Percentiles rank a stretch among this genome's conserved stretches.
Conservation (phyloP, 2,113 vertebrate genomes). For the Pollimyrus isidori region DNA sequence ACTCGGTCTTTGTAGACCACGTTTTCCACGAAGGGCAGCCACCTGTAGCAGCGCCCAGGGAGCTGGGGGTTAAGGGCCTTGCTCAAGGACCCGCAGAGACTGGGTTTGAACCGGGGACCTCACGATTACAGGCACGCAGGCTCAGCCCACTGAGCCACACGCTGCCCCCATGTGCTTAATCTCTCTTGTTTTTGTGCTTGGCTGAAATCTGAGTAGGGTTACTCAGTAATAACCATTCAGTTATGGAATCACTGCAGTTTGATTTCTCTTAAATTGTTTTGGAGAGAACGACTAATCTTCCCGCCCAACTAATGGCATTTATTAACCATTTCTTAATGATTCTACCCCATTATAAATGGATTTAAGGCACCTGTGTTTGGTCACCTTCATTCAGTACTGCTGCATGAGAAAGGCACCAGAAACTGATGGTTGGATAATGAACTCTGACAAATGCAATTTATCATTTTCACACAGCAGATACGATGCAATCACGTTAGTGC, state of each 20-base stretch:
- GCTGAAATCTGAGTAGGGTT: neutral
- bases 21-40: too few species aligned
- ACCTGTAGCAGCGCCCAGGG: too few species aligned
- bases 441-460: slow-evolving; percentile 4
- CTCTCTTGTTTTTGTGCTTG: neutral
- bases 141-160: too few species aligned
- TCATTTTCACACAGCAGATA: neutral
- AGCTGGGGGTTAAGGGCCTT: too few species aligned
- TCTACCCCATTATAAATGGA: neutral
- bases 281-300: neutral
- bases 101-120: too few species aligned
- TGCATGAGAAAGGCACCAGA: neutral
- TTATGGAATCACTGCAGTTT: neutral
- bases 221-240: neutral
- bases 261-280: neutral
- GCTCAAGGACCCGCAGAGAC: too few species aligned
- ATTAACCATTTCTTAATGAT: neutral
- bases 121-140: too few species aligned
- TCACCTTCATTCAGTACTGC: neutral
- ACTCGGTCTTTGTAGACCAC: too few species aligned
- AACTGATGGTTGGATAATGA: neutral
- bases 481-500: neutral
- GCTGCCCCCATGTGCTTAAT: neutral
- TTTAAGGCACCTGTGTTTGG: neutral
- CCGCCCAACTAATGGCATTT: neutral